Percentiles rank a stretch among this genome's conserved stretches.
Evolutionary conservation across 2,113 vertebrate genomes (phyloP).

Genomic region (Phyllostomus discolor): DNA sequence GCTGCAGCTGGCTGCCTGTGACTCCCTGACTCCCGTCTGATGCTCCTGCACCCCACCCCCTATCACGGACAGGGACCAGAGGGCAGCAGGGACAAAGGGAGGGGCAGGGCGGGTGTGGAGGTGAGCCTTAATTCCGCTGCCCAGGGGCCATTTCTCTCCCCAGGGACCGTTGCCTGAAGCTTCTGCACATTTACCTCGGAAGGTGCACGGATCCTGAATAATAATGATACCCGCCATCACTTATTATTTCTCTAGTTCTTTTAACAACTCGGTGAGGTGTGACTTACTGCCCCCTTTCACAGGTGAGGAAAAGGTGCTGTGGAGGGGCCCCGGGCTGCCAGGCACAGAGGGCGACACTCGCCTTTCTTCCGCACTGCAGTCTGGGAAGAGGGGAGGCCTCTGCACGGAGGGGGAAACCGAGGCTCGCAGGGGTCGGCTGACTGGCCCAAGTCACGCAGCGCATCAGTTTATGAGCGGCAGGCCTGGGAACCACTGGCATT

Average conservation of each 20-base stretch:
- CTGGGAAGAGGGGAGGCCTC: background rate
- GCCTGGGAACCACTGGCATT: fast-evolving
- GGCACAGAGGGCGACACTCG: too few species aligned
- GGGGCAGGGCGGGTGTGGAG: fast-evolving
- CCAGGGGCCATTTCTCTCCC: background rate
- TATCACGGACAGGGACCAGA: background rate
- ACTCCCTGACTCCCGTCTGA: background rate
- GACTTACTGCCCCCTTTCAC: background rate
- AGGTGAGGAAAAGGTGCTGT: background rate
- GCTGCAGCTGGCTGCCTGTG: constrained; percentile 30
- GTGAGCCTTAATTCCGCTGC: background rate
- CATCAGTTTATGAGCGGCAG: fast-evolving
- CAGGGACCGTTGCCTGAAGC: background rate
- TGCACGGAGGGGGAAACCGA: fast-evolving
- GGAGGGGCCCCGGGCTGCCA: fast-evolving
- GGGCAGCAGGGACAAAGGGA: background rate
- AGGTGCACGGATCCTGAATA: background rate
- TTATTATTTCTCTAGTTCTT: background rate
- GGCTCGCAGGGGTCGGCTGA: too few species aligned
- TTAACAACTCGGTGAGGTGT: fast-evolving
- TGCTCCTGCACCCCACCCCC: background rate
- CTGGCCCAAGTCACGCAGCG: background rate
- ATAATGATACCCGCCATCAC: fast-evolving
- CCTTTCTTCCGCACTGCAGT: background rate
- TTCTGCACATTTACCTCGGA: fast-evolving